A percentile compares a stretch with the other conserved stretches of the same genome.
phyloP scores from a whole-genome alignment of 2,113 vertebrate species.

The Proterorhinus semilunaris region DNA sequence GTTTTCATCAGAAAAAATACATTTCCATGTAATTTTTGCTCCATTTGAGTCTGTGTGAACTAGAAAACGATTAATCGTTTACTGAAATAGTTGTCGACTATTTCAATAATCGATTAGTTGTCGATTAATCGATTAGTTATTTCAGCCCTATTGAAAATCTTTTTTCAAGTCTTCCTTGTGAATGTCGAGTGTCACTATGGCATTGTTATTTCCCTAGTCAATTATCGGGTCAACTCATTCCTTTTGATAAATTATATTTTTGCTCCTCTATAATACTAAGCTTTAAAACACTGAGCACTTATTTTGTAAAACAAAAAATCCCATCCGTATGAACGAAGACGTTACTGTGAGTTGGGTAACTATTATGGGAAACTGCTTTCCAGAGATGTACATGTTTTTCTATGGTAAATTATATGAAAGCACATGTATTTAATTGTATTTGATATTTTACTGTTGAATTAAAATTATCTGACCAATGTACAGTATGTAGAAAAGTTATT shows the following conservation, averaged over 20 bases:
- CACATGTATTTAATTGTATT: neutral
- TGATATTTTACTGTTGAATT: neutral
- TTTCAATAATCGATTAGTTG: too few relatives aligned
- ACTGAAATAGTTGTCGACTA: too few relatives aligned
- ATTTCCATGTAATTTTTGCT: too few relatives aligned
- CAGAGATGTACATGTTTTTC: neutral
- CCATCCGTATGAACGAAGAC: neutral
- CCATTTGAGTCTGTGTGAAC: too few relatives aligned
- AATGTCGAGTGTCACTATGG: neutral
- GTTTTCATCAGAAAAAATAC: too few relatives aligned
- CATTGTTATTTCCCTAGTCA: neutral
- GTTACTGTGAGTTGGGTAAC: neutral
- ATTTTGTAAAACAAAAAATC: neutral
- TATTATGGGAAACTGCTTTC: too few relatives aligned
- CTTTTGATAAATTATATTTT: neutral
- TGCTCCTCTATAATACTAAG: neutral
- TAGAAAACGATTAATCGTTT: too few relatives aligned
- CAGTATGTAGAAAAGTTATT: neutral
- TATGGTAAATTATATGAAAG: neutral
- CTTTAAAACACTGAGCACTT: slow-evolving; percentile 6
- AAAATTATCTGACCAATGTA: neutral
- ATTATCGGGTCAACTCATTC: neutral
- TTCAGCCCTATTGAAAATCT: slow-evolving; percentile 12
- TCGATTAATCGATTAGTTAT: too few relatives aligned
- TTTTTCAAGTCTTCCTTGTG: neutral